Conservation (phyloP, 1,140 invertebrate species). For the roundworm (Caenorhabditis elegans) region WBcel235 BX284606.5:8701501-8702000, state of each 20-base stretch:
- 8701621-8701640: too few species aligned
- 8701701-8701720: too few species aligned
- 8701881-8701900: background rate
- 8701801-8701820: constrained; percentile 43
- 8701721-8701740: too few species aligned
- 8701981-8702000: constrained; percentile 11
- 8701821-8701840: constrained; percentile 38
- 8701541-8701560: too few species aligned
- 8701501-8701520: too few species aligned
- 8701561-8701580: too few species aligned
- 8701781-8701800: constrained; percentile 50
- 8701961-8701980: constrained; percentile 9
- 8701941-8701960: background rate
- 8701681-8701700: too few species aligned
- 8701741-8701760: constrained; percentile 50
- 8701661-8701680: too few species aligned
- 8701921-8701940: constrained; percentile 37
- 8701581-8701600: too few species aligned
- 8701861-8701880: background rate
- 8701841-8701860: constrained; percentile 40
- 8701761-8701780: constrained; percentile 50
- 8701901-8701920: background rate
- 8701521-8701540: too few species aligned
- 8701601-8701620: too few species aligned
- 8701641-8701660: too few species aligned